phyloP scores from a whole-genome alignment of 2,888 invertebrate genomes.

The Dorcus hopei region DNA sequence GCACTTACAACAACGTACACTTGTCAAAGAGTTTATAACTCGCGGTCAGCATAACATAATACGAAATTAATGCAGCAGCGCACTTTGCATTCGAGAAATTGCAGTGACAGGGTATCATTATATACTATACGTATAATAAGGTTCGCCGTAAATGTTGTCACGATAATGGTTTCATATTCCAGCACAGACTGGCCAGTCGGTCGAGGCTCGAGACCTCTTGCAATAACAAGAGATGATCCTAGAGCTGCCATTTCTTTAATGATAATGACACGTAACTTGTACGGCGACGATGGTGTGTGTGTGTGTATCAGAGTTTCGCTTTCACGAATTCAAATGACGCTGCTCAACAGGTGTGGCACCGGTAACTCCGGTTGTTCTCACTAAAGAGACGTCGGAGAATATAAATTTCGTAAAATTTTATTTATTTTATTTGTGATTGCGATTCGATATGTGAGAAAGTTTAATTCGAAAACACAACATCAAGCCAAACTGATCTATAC shows the following conservation, averaged over 20 bases:
- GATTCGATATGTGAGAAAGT: no score
- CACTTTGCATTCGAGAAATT: conserved; percentile 13
- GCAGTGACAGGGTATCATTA: conserved; percentile 18
- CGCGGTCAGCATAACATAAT: conserved; percentile 10
- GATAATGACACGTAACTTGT: not conserved
- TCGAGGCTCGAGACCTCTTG: not conserved
- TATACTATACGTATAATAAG: conserved; percentile 17
- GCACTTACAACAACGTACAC: not conserved
- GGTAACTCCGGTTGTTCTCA: no score
- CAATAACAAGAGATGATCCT: conserved; percentile 14
- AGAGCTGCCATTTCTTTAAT: conserved; percentile 13
- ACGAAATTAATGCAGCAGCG: conserved; percentile 16
- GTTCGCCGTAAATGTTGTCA: conserved; percentile 15
- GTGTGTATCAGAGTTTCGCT: not conserved
- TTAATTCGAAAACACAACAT: no score
- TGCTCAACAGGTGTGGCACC: not conserved
- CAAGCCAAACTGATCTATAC: no score
- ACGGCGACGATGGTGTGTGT: no score
- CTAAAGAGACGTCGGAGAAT: no score
- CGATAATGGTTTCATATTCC: conserved; percentile 14
- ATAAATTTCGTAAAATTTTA: no score
- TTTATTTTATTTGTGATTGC: no score
- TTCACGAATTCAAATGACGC: not conserved
- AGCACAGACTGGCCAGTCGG: conserved; percentile 2
- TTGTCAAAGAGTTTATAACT: conserved; percentile 1